These are phyloP conservation scores for Sebastes fasciatus DNA, from an alignment of 2,113 vertebrate genomes.

Conservation along the genomic window DNA sequence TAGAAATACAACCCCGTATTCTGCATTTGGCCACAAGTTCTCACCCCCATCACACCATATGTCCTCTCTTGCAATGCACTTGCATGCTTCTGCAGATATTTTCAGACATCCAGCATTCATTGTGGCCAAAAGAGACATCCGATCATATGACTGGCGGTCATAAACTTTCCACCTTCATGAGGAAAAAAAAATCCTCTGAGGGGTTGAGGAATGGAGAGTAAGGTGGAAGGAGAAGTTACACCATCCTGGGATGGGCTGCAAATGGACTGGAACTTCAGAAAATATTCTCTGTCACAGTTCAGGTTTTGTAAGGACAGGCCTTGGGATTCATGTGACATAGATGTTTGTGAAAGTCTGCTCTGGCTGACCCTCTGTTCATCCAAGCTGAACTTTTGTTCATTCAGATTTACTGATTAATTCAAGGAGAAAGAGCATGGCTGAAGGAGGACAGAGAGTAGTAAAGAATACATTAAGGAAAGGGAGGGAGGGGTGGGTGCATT, in stretches of 20 bases:
- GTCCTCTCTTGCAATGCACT: neutral
- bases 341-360: slow-evolving; percentile 41
- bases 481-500: neutral
- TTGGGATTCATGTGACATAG: slow-evolving; percentile 34
- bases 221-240: neutral
- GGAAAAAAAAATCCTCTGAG: neutral
- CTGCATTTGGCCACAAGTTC: neutral
- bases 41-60: neutral
- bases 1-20: neutral
- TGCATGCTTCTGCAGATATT: neutral
- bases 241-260: neutral
- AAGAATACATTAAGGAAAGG: slow-evolving; percentile 25
- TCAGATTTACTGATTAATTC: slow-evolving; percentile 19
- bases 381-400: slow-evolving; percentile 60
- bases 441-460: slow-evolving; percentile 10
- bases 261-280: neutral
- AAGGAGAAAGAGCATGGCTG: slow-evolving; percentile 32
- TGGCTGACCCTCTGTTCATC: slow-evolving; percentile 63
- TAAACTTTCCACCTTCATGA: neutral
- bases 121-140: neutral
- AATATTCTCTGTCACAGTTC: neutral
- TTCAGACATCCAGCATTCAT: neutral
- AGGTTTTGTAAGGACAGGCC: slow-evolving; percentile 45
- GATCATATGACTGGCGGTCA: neutral
- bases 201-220: neutral